Evolutionary conservation across 2,888 invertebrate genomes (phyloP).

Genomic region (Lasius platythorax): DNA sequence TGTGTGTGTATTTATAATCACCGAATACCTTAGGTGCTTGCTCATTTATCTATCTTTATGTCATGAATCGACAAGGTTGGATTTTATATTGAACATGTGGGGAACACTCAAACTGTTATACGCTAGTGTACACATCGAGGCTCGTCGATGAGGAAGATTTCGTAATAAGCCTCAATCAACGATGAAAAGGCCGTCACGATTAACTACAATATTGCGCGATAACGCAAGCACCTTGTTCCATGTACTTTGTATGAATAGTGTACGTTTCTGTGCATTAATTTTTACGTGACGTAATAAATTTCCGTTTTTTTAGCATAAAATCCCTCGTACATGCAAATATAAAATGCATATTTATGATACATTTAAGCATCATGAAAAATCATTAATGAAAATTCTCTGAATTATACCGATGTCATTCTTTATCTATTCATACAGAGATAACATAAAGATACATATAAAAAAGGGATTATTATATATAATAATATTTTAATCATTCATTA

Average conservation of each 20-base stretch:
- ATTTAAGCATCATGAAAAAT: background rate
- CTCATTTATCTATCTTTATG: background rate
- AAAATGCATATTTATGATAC: background rate
- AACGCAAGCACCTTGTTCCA: background rate
- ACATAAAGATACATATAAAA: background rate
- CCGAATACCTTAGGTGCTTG: background rate
- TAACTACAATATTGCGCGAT: conserved; percentile 36
- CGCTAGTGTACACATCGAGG: conserved; percentile 1
- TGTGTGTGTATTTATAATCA: background rate
- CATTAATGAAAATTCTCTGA: background rate
- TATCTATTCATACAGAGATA: background rate
- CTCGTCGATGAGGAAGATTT: conserved; percentile 44
- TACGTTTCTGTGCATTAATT: background rate
- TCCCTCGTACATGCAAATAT: background rate
- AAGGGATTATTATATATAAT: background rate
- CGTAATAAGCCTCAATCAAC: conserved; percentile 50
- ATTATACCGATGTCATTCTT: background rate
- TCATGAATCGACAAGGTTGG: background rate
- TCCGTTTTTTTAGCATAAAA: background rate
- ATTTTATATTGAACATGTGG: conserved; percentile 10
- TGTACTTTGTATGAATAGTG: conserved; percentile 8
- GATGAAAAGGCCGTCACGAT: conserved; percentile 38
- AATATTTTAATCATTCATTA: background rate
- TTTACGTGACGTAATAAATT: background rate
- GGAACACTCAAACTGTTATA: background rate